Percentiles rank a stretch among this genome's conserved stretches.
phyloP scores from a whole-genome alignment of 2,888 invertebrate species.

The Teleiodes luculella region DNA sequence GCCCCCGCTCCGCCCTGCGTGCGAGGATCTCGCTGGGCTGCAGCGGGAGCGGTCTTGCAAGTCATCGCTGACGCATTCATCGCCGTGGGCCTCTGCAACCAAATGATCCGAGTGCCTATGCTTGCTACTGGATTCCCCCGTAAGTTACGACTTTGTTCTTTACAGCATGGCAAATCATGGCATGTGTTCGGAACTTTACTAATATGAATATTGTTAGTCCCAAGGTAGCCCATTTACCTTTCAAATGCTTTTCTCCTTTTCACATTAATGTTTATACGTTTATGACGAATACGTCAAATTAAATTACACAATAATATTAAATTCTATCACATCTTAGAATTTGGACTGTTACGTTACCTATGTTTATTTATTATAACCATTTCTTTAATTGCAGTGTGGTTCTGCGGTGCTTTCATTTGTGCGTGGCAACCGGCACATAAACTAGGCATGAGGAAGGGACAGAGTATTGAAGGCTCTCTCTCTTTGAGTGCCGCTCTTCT shows the following conservation, averaged over 20 bases:
- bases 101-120: conserved; percentile 53
- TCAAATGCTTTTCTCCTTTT: background rate
- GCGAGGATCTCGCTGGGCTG: conserved; percentile 60
- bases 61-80: conserved; percentile 54
- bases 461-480: conserved; percentile 56
- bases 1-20: conserved; percentile 56
- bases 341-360: no score
- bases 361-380: no score
- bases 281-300: no score
- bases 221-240: no score
- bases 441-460: conserved; percentile 51
- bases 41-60: conserved; percentile 56
- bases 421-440: conserved; percentile 77
- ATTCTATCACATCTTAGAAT: no score
- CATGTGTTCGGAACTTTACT: no score
- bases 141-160: no score
- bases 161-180: no score
- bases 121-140: conserved; percentile 61
- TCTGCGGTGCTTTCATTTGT: conserved; percentile 69
- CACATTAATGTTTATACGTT: no score
- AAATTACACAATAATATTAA: no score
- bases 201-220: no score
- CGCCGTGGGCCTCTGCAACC: conserved; percentile 59
- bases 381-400: conserved; percentile 58
- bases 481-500: conserved; percentile 69